Conservation (phyloP, 2,888 invertebrate genomes). For the Bellardia bayeri region DNA sequence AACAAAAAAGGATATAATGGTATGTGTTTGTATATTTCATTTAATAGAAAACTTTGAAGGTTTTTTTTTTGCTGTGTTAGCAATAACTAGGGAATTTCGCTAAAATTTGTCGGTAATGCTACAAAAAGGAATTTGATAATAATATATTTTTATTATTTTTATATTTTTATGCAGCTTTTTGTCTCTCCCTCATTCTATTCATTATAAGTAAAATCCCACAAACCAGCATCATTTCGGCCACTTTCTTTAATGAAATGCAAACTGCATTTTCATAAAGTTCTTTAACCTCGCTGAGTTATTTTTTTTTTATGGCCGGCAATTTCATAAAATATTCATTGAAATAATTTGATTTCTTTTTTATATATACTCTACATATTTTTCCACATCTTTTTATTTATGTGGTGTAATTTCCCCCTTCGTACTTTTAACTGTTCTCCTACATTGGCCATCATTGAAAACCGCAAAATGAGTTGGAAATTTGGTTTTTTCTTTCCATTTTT, state of each 20-base stretch:
- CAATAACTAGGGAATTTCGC: slow-evolving; percentile 7
- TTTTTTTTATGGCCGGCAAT: slow-evolving; percentile 32
- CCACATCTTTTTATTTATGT: not conserved
- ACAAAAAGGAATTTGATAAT: slow-evolving; percentile 9
- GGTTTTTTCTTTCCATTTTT: not conserved
- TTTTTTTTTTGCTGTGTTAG: slow-evolving; percentile 1
- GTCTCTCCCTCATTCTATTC: not conserved
- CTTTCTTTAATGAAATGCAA: slow-evolving; percentile 69
- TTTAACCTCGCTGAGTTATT: slow-evolving; percentile 48
- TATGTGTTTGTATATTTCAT: not conserved
- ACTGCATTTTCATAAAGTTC: slow-evolving; percentile 60
- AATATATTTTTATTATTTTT: no score
- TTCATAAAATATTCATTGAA: slow-evolving; percentile 61
- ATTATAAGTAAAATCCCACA: slow-evolving; percentile 7
- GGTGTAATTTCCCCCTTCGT: not conserved
- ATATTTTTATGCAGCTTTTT: slow-evolving; percentile 29
- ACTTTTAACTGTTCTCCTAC: not conserved
- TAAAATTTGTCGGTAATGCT: not conserved
- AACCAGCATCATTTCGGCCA: slow-evolving; percentile 53
- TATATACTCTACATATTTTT: not conserved
- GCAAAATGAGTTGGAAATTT: slow-evolving; percentile 40
- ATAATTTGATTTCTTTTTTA: slow-evolving; percentile 62
- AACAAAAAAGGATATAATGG: not conserved
- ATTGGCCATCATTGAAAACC: slow-evolving; percentile 48
- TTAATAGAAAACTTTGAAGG: not conserved